phyloP scores from a whole-genome alignment of 1,140 invertebrate species.

The Procambarus clarkii region DNA sequence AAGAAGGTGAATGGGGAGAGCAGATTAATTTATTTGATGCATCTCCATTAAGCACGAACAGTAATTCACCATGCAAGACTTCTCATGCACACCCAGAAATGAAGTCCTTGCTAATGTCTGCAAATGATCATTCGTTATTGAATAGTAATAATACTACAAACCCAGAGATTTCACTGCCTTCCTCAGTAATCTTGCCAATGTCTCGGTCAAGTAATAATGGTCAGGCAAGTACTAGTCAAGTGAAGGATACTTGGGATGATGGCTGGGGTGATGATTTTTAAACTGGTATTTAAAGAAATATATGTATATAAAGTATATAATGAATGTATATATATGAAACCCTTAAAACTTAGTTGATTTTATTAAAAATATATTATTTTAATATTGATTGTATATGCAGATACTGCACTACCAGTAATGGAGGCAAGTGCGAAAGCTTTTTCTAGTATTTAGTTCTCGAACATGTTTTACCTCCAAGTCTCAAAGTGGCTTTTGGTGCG shows the following conservation, averaged over 20 bases:
- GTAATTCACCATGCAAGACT: not conserved
- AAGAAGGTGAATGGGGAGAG: constrained; percentile 31
- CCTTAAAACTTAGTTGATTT: no score
- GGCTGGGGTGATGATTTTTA: constrained; percentile 28
- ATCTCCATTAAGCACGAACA: not conserved
- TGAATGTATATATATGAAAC: no score
- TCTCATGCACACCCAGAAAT: not conserved
- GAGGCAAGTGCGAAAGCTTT: no score
- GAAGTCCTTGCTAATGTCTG: not conserved
- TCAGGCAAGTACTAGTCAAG: not conserved
- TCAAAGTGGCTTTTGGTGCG: no score
- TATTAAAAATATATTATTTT: no score
- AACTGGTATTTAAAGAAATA: not conserved
- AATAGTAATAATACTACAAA: not conserved
- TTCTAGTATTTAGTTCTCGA: no score
- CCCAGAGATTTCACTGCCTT: not conserved
- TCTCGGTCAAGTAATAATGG: not conserved
- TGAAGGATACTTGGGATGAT: constrained; percentile 26
- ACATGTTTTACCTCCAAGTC: no score
- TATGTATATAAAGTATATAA: not conserved
- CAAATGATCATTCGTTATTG: not conserved
- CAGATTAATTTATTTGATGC: constrained; percentile 25
- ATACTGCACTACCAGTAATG: no score
- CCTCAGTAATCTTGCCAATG: not conserved
- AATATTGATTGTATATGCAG: no score